Evolutionary conservation across 2,888 invertebrate genomes (phyloP).

Genomic region (Salticus scenicus): DNA sequence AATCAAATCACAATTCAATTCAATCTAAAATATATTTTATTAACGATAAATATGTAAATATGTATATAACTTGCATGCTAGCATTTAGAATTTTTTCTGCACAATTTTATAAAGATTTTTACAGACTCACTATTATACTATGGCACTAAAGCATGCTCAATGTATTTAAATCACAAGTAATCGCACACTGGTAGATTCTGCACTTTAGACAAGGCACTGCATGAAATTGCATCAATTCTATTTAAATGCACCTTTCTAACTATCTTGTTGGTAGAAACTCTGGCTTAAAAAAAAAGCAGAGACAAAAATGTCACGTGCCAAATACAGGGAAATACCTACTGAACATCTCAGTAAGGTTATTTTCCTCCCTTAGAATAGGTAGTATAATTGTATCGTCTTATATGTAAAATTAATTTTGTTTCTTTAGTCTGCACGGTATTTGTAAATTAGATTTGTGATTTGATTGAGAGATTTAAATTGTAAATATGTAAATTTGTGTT

Average conservation of each 20-base stretch:
- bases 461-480: too few relatives aligned
- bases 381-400: not conserved
- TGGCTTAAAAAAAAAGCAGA: slow-evolving; percentile 1
- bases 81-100: too few relatives aligned
- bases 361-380: slow-evolving; percentile 15
- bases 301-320: slow-evolving; percentile 50
- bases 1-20: too few relatives aligned
- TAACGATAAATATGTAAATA: too few relatives aligned
- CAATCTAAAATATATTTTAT: too few relatives aligned
- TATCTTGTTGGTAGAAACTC: not conserved
- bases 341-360: not conserved
- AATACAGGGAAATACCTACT: slow-evolving; percentile 11
- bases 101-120: too few relatives aligned
- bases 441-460: too few relatives aligned
- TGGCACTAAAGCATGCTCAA: not conserved
- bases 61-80: too few relatives aligned
- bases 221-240: not conserved
- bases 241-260: not conserved
- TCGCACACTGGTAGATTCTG: not conserved
- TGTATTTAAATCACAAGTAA: not conserved
- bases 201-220: not conserved
- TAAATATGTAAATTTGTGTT: too few relatives aligned
- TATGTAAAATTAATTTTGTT: too few relatives aligned
- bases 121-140: too few relatives aligned
- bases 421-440: too few relatives aligned